Conservation (phyloP, 2,888 invertebrate species). For the Neoaliturus tenellus region DNA sequence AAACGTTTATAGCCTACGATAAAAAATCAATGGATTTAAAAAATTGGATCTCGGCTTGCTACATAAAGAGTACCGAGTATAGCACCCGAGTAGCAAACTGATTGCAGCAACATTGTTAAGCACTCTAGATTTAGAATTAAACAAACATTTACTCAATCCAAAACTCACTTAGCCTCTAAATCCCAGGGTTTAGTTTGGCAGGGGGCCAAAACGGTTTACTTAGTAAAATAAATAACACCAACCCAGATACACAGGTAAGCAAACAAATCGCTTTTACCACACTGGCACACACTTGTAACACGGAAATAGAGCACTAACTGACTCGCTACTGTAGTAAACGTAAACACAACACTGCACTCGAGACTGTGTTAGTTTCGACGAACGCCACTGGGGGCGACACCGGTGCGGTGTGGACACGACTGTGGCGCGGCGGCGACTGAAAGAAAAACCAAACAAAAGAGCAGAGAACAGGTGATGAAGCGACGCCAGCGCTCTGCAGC, state of each 20-base stretch:
- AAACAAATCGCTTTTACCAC: slow-evolving; percentile 15
- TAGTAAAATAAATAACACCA: not conserved
- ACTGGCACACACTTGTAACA: slow-evolving; percentile 18
- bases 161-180: not conserved
- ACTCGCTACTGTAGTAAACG: not conserved
- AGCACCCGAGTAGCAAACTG: not conserved
- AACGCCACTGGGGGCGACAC: not conserved
- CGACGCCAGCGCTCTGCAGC: not conserved
- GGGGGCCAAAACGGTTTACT: not conserved
- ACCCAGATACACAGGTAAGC: slow-evolving; percentile 37
- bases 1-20: no score
- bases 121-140: not conserved
- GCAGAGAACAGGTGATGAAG: not conserved
- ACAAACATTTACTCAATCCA: slow-evolving; percentile 16
- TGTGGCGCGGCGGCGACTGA: slow-evolving; percentile 4
- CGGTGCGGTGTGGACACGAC: not conserved
- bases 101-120: no score
- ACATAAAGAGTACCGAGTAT: not conserved
- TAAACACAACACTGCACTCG: not conserved
- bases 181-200: not conserved
- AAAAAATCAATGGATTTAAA: no score
- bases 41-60: no score
- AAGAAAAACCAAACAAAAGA: not conserved
- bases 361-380: no score
- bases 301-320: slow-evolving; percentile 3